These are phyloP conservation scores for Sesia apiformis DNA, from an alignment of 2,888 invertebrate genomes.

Conservation along the genomic window DNA sequence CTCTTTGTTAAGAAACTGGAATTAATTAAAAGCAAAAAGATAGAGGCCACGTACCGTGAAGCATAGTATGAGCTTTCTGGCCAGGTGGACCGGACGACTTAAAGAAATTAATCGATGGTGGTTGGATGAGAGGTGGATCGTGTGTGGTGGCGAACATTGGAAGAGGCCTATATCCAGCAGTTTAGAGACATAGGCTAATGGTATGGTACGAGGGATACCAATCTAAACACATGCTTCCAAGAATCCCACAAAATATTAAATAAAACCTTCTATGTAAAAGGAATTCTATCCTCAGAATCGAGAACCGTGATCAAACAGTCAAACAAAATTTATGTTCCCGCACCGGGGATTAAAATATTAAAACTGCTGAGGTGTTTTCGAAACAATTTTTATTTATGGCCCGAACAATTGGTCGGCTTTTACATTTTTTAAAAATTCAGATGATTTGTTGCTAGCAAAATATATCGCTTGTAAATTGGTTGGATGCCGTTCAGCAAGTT, in stretches of 20 bases:
- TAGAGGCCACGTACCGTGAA: too few relatives aligned
- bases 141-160: too few relatives aligned
- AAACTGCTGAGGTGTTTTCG: slow-evolving; percentile 61
- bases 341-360: slow-evolving; percentile 56
- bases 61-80: too few relatives aligned
- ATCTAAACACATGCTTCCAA: too few relatives aligned
- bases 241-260: background rate
- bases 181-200: too few relatives aligned
- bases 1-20: too few relatives aligned
- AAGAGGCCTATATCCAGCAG: too few relatives aligned
- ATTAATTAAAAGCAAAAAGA: too few relatives aligned
- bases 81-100: too few relatives aligned
- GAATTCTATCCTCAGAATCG: slow-evolving; percentile 14
- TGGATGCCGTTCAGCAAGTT: slow-evolving; percentile 12
- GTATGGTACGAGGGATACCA: too few relatives aligned
- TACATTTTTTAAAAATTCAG: slow-evolving; percentile 27
- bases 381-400: slow-evolving; percentile 56
- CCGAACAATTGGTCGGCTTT: slow-evolving; percentile 43
- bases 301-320: slow-evolving; percentile 35
- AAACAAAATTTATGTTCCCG: slow-evolving; percentile 51
- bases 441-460: slow-evolving; percentile 46
- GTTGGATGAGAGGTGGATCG: too few relatives aligned
- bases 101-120: too few relatives aligned
- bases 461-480: slow-evolving; percentile 30
- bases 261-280: background rate